phyloP scores from a whole-genome alignment of 1,140 invertebrate species.

The Drosophila ogumai region DNA sequence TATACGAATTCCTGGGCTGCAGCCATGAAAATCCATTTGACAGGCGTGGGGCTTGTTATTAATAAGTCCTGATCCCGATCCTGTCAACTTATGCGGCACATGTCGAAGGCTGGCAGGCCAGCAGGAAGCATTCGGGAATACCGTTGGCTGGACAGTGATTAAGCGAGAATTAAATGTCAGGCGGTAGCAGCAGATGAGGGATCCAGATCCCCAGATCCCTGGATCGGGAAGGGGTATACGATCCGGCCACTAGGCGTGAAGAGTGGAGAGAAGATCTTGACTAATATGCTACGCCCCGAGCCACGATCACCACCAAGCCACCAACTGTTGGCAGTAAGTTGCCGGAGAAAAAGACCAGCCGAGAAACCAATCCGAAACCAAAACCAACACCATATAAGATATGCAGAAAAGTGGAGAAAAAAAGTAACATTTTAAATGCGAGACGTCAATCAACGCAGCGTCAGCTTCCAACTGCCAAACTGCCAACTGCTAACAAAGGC shows the following conservation, averaged over 20 bases:
- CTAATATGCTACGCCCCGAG: conserved; percentile 63
- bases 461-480: conserved; percentile 75
- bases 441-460: conserved; percentile 76
- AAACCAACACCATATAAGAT: conserved; percentile 37
- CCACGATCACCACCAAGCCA: conserved; percentile 45
- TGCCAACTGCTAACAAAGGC: conserved; percentile 73
- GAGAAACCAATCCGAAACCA: conserved; percentile 2
- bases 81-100: conserved; percentile 69
- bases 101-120: conserved; percentile 36
- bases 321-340: conserved; percentile 52
- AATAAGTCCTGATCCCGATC: conserved; percentile 67
- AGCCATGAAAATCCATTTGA: conserved; percentile 79
- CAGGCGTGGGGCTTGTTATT: conserved; percentile 65
- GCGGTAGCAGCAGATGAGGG: conserved; percentile 53
- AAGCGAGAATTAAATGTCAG: conserved; percentile 83
- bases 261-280: conserved; percentile 64
- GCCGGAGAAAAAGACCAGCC: background rate
- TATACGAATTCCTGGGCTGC: conserved; percentile 22
- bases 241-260: conserved; percentile 64
- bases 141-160: conserved; percentile 80
- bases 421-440: conserved; percentile 48
- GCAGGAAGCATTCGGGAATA: conserved; percentile 59
- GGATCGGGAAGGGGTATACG: background rate
- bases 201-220: conserved; percentile 22
- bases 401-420: conserved; percentile 25